Base-by-base conservation (phyloP, 2,888 invertebrate species). In the Mallateleia sp. region DNA sequence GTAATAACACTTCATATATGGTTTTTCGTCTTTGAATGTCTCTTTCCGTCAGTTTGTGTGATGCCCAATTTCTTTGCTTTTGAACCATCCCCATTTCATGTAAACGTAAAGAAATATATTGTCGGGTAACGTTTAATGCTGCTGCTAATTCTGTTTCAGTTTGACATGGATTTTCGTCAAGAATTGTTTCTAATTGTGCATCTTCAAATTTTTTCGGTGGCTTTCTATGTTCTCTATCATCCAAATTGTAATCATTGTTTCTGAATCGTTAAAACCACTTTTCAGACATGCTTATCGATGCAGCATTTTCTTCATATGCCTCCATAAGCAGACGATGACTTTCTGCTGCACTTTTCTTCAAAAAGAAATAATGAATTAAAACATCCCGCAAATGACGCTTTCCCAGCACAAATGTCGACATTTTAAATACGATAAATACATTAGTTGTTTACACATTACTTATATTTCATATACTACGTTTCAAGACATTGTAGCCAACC, bases 231-330 rank as follows among this genome's bases (percentile, higher is more conserved):
- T 28, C 28, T 28, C 8, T 28, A 28, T 28, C 28, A 28, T 45
- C 25, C 1, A 45, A 15, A 0, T 20, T 25, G n/a, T 45, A 64
- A 64, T 64, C 64, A 25, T 45, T 45, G 45, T 4, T 45, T 64
- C 45, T 47, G 25, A 64, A 64, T 9, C 45, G 64, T 64, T 15
- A 24, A 28, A 64, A 64, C 64, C 64, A 64, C 45, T 47, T 45
- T 7, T 15, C n/a, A 25, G 45, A 64, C n/a, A 24, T 45, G 42
- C 25, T 1, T n/a, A 45, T n/a, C 22, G 25, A 15, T 64, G 7
- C 15, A 42, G 25, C 14, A 66, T 25, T n/a, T 1, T 66, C 47
- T 20, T 50, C 50, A 50, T 66, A 66, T 28, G 18, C 47, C 45
- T 64, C 47, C 42, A 25, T 1, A 3, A 66, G 25, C n/a, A 20